Evolutionary conservation across 1,140 invertebrate genomes (phyloP), one percentile per base, ranked within the genome.

Genomic region (Scaptomyza hsui): DNA sequence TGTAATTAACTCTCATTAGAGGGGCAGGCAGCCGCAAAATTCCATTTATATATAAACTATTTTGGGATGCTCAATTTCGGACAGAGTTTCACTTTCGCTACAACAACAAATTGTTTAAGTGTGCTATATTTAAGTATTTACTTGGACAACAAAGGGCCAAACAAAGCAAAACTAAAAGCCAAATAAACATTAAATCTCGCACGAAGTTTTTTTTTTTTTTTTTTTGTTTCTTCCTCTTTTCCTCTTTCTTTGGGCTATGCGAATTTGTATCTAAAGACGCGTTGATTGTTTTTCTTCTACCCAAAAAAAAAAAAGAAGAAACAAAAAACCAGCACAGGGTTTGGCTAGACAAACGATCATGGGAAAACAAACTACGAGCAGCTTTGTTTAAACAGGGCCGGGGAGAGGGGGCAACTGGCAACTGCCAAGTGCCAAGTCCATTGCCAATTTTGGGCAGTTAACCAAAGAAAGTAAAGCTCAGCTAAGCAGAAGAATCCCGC

Each of bases 111-210:
- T 49, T 70, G 52, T 74, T 70, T 72, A 61, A 62, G 41, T 76
- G 73, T 69, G 73, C 70, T 76, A 73, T 69, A 76, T 76, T 73
- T 76, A 73, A 73, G 70, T 76, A 76, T 73, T 76, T 76, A 76
- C 62, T 68, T 75, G 73, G 55, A 35, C 53, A 72, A 67, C 53
- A 67, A 59, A 41, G 32, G 18, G 37, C 44, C 55, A 65, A 61
- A 72, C 68, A 65, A 75, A 72, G 60, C 68, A 55, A 49, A 75
- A 65, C 52, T 67, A 61, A 71, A 65, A 37, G 45, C 39, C 60
- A 75, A 68, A 72, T 68, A 75, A 67, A 68, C 65, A 51, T 52
- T 62, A 68, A 75, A 72, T 69, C 73, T 67, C 70, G 55, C 63
- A 72, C 70, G 52, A 63, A 6, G 52, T 45, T 45, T 56, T 55